Conservation (phyloP, 2,888 invertebrate species). For the Strigamia crassipes region DNA sequence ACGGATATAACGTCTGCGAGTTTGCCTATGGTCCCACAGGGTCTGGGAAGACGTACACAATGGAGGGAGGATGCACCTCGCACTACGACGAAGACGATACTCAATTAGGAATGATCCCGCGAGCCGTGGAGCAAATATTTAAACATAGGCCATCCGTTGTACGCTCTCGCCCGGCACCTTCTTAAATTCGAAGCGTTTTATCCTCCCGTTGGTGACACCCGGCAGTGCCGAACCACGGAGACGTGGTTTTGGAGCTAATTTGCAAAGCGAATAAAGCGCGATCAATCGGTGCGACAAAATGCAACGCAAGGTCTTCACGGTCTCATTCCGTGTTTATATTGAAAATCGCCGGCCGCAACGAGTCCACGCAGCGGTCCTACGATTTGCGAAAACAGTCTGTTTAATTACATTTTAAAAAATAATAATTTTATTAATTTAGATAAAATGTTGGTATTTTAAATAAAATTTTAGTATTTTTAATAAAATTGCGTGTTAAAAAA, state of each 20-base stretch:
- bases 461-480: too few species aligned
- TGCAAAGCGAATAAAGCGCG: conserved; percentile 77
- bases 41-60: conserved; percentile 62
- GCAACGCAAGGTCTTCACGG: conserved; percentile 67
- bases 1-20: conserved; percentile 66
- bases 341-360: conserved; percentile 58
- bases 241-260: conserved; percentile 65
- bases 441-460: too few species aligned
- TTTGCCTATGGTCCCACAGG: conserved; percentile 60
- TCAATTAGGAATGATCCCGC: conserved; percentile 74
- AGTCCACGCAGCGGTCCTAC: conserved; percentile 57
- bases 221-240: too few species aligned
- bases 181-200: too few species aligned
- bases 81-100: conserved; percentile 60
- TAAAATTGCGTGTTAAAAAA: too few species aligned
- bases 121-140: conserved; percentile 81
- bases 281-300: conserved; percentile 75
- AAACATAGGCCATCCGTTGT: too few species aligned
- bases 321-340: conserved; percentile 59
- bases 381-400: conserved; percentile 75
- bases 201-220: too few species aligned
- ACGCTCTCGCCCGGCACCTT: too few species aligned
- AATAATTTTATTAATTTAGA: too few species aligned
- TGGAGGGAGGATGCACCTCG: conserved; percentile 58
- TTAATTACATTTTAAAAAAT: neutral